A percentile compares a stretch with the other conserved stretches of the same genome.
Evolutionary conservation across 2,888 invertebrate genomes (phyloP).

Genomic region (Sericinus montela): DNA sequence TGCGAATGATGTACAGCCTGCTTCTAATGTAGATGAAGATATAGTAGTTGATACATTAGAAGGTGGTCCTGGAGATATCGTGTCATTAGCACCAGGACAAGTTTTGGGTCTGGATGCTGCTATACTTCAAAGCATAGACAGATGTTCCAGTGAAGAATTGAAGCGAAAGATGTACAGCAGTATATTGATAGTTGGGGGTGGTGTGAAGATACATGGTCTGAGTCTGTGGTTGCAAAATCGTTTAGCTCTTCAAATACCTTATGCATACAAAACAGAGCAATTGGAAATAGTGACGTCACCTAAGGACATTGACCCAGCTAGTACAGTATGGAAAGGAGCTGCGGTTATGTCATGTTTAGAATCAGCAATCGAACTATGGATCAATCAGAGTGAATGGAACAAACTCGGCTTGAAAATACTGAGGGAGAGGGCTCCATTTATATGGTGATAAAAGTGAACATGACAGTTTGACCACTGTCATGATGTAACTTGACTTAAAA

Average conservation of each 20-base stretch:
- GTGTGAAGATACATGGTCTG: constrained; percentile 90
- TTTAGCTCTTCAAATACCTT: constrained; percentile 90
- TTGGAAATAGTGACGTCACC: constrained; percentile 94
- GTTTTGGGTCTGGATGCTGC: constrained; percentile 94
- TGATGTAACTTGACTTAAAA: background rate
- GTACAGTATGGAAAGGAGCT: constrained; percentile 96
- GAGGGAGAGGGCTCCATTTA: constrained; percentile 94
- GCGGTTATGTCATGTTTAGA: constrained; percentile 95
- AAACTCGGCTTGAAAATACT: constrained; percentile 90
- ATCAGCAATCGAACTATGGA: constrained; percentile 96
- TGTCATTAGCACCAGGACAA: constrained; percentile 86
- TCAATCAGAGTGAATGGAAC: constrained; percentile 90
- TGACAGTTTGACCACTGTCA: background rate
- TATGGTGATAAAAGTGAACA: constrained; percentile 80
- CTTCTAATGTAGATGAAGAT: constrained; percentile 82
- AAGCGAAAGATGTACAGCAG: constrained; percentile 97
- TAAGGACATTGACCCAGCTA: constrained; percentile 94
- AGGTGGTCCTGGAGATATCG: constrained; percentile 80
- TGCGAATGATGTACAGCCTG: constrained; percentile 68
- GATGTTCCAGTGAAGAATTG: constrained; percentile 92
- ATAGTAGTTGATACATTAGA: constrained; percentile 84
- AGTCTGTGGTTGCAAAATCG: constrained; percentile 93
- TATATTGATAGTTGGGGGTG: constrained; percentile 94
- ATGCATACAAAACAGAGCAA: constrained; percentile 88
- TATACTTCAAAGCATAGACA: constrained; percentile 93